A percentile compares a stretch with the other conserved stretches of the same genome.
Evolutionary conservation across 2,797 vertebrate genomes (phyloP).

Genomic region (Salmo trutta): DNA sequence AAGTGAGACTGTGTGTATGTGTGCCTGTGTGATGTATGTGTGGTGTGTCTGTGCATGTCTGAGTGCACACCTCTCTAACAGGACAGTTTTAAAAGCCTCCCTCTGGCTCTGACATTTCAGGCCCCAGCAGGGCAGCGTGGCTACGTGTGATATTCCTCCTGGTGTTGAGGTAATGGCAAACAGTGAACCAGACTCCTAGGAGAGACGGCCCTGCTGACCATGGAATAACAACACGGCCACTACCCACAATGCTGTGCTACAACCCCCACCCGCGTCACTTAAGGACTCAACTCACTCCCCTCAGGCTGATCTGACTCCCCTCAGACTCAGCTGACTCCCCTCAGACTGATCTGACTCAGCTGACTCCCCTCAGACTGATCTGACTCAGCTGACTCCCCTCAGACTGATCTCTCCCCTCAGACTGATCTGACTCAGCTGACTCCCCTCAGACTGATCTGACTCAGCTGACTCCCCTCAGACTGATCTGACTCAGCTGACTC

Average conservation of each 20-base stretch:
- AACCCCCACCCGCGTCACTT: constrained; percentile 42
- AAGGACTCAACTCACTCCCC: constrained; percentile 55
- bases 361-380: too few species aligned
- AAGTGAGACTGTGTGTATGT: not conserved
- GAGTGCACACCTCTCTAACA: constrained; percentile 55
- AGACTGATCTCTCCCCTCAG: too few species aligned
- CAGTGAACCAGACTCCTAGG: constrained; percentile 74
- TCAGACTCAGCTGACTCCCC: too few species aligned
- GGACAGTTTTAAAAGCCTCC: constrained; percentile 31
- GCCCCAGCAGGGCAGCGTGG: constrained; percentile 68
- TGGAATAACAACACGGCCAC: constrained; percentile 72
- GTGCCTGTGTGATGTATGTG: constrained; percentile 21
- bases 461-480: too few species aligned
- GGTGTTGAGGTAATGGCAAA: constrained; percentile 71
- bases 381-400: too few species aligned
- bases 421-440: too few species aligned
- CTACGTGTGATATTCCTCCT: constrained; percentile 76
- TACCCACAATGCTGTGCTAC: constrained; percentile 65
- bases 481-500: too few species aligned
- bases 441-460: too few species aligned
- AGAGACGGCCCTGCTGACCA: constrained; percentile 68
- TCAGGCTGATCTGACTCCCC: constrained; percentile 34
- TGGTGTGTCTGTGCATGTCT: constrained; percentile 32
- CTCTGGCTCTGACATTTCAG: constrained; percentile 66
- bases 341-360: too few species aligned